Base-by-base conservation (phyloP, 1,140 invertebrate species). In the Ooceraea biroi region DNA sequence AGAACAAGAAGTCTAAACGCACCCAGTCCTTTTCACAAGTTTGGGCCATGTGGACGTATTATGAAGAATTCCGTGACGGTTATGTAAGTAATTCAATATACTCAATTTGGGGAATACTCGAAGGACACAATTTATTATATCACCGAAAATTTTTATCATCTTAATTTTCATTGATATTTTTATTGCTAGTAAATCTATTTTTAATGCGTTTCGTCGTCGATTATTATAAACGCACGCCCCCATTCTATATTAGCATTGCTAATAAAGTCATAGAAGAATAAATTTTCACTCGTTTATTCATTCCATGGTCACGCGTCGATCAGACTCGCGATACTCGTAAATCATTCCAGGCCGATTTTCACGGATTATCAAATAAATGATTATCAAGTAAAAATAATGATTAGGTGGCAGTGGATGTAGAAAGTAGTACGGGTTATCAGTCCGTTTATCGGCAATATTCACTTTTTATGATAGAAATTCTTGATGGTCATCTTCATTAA, bases 41-140 rank as follows among this genome's bases (percentile, higher is more conserved):
- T 99, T 94, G 98, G 98, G 96, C 98, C 98, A 96, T 99, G 98
- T 95, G 98, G 98, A 80, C 96, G 98, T 84, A 98, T 99, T 91
- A 98, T 98, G 98, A 98, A 98, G 95, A 98, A 98, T 94, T 98
- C 98, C 2, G 97, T 97, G 19, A 98, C 98, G 97, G 97, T 98
- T 92, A 98, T 99, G 98, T 98, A 96, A 97, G 97, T 98, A 94
- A 17, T 1, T 46, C 0, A n/a, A 27, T 1, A 25, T 27, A 46
- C 44, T 57, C 25, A 48, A 25, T 19, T 55, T 17, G 30, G 14
- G 8, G 25, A 0, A 44, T 78, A 36, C 36, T 36, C 36, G 27
- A 82, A 55, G 19, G 1, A 12, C 17, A 14, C 14, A 17, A 68
- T 60, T 58, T 19, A 71, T 80, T 55, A 63, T 48, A 30, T 65